Base-by-base conservation (phyloP, 2,888 invertebrate species). In the Drosophila formosana region DNA sequence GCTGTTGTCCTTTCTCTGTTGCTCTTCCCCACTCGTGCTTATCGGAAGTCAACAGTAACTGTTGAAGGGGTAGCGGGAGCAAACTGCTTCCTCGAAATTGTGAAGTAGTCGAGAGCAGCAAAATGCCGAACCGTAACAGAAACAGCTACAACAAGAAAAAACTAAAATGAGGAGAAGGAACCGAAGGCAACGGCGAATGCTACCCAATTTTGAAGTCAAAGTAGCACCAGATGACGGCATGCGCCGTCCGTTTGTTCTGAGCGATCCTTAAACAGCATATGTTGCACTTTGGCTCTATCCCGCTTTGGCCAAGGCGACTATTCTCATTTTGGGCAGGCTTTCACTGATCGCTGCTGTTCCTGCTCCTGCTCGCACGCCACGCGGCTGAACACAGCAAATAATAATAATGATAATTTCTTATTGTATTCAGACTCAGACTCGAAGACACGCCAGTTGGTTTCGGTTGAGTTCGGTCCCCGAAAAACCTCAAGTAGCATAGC, bases 161-260 rank as follows among this genome's bases (percentile, higher is more conserved):
- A 66, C 41, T 18, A 62, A 9, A 65, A 47, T 28, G 50, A 39
- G 37, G 23, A 65, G 41, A 74, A 62, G 56, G 49, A 60, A 55
- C 56, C 50, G 55, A 46, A 60, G 49, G 73, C 72, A 74, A 83
- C 74, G 63, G 73, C 78, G 83, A 86, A 78, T 80, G 79, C 89
- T 90, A 89, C 80, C 89, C 90, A 91, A 90, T 89, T 90, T 90
- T 63, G 67, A 89, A 90, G 91, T 88, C 91, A 89, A 90, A 90
- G 91, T 84, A 89, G 90, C 89, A 91, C 89, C 90, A 91, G 91
- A 91, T 91, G 90, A 91, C 90, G 90, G 91, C 91, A 89, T 90
- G 90, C 90, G 90, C 91, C 91, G 89, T 73, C 57, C 82, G 78
- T 78, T 85, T 81, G 84, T 78, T 88, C 84, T 81, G 82, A 70